Conservation (phyloP, 1,140 invertebrate genomes). For the Calephelis nemesis region DNA sequence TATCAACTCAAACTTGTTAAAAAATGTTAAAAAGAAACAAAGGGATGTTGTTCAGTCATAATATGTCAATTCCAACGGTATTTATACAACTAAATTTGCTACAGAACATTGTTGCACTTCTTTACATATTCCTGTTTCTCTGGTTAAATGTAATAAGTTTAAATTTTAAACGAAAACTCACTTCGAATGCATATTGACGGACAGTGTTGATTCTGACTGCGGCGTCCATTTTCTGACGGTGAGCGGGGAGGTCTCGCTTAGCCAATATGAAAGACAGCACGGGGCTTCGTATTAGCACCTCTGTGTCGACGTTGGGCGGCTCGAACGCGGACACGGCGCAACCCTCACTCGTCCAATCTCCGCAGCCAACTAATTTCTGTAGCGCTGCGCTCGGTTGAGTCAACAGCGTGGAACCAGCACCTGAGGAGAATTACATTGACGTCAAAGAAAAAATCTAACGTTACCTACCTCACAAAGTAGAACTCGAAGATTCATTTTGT, state of each 20-base stretch:
- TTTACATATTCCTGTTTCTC: background rate
- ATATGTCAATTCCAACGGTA: too few species aligned
- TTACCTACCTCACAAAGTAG: too few species aligned
- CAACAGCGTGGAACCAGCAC: constrained; percentile 85
- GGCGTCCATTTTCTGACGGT: constrained; percentile 65
- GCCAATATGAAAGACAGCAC: constrained; percentile 63
- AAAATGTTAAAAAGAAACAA: too few species aligned
- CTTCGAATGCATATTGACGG: constrained; percentile 72
- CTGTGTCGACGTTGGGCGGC: constrained; percentile 49
- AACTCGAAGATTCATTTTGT: too few species aligned
- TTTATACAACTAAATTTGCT: too few species aligned
- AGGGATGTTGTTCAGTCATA: too few species aligned
- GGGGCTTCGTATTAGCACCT: constrained; percentile 52
- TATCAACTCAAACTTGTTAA: too few species aligned
- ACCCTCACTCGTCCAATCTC: constrained; percentile 39
- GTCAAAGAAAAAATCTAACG: too few species aligned
- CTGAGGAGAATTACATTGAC: background rate
- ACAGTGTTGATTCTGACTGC: constrained; percentile 65
- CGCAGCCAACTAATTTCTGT: constrained; percentile 81
- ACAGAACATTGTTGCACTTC: too few species aligned
- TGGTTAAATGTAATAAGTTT: background rate
- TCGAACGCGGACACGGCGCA: constrained; percentile 55
- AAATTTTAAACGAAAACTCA: constrained; percentile 27
- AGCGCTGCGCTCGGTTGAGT: constrained; percentile 91
- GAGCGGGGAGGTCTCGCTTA: constrained; percentile 51